Evolutionary conservation across 1,140 invertebrate species (phyloP).

Genomic region (Papilio aristodemus): DNA sequence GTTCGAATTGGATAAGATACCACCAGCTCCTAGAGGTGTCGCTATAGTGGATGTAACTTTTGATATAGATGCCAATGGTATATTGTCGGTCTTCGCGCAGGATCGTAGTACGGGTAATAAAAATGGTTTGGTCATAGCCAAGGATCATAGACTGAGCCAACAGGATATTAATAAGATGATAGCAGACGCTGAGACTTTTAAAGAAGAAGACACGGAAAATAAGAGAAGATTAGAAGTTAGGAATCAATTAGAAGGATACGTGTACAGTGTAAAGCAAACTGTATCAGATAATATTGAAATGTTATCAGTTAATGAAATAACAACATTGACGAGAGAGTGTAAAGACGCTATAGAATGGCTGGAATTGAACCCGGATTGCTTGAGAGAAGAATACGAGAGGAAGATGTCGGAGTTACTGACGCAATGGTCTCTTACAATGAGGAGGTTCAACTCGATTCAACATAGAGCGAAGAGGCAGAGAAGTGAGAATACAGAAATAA

Average conservation of each 20-base stretch:
- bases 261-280: conserved; percentile 85
- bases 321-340: conserved; percentile 76
- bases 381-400: conserved; percentile 82
- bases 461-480: conserved; percentile 50
- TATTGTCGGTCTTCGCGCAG: conserved; percentile 79
- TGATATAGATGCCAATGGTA: conserved; percentile 58
- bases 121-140: conserved; percentile 76
- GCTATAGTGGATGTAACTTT: conserved; percentile 64
- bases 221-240: conserved; percentile 82
- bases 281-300: conserved; percentile 67
- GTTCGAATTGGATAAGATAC: conserved; percentile 59
- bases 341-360: conserved; percentile 83
- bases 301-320: conserved; percentile 69
- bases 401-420: conserved; percentile 81
- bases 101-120: conserved; percentile 73
- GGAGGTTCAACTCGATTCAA: conserved; percentile 59
- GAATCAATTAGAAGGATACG: conserved; percentile 87
- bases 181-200: conserved; percentile 81
- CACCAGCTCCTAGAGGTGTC: conserved; percentile 58
- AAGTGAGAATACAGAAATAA: conserved; percentile 39
- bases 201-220: conserved; percentile 79
- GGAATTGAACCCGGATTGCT: conserved; percentile 82
- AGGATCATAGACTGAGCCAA: conserved; percentile 69
- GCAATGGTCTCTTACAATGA: conserved; percentile 77
- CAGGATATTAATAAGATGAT: conserved; percentile 82